Base-by-base conservation (phyloP, 2,888 invertebrate genomes). In the Hydrotaea diabolus region DNA sequence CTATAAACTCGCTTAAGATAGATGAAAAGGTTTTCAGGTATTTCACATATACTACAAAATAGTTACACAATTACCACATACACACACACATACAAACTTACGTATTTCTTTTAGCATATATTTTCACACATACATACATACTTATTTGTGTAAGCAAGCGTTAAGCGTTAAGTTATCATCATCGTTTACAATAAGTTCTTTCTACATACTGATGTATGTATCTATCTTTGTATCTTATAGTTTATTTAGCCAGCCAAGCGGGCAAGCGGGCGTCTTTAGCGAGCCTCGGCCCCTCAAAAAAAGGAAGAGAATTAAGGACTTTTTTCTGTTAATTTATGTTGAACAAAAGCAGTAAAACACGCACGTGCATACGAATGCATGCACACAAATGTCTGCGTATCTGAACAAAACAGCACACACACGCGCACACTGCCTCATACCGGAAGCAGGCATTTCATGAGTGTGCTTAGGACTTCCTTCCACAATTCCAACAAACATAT, bases 231-330 rank as follows among this genome's bases (percentile, higher is more conserved):
- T 64, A 64, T n/a, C 26, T 9, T 75, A 31, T 82, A 85, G 71
- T 85, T 85, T 55, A 36, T 11, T 69, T 39, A 80, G 76, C 55
- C 49, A 72, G 81, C 69, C 76, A 66, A 49, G 71, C 71, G n/a
- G n/a, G n/a, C n/a, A n/a, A n/a, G n/a, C 77, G 26, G 19, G 46
- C 11, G 23, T 62, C 64, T 46, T 72, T 53, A 57, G 23, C 9
- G 46, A 78, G n/a, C 11, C 43, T 19, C 39, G 36, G 85, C 73
- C 77, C 82, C n/a, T n/a, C n/a, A n/a, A 78, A 85, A 86, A 85
- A 86, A 89, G 89, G 88, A 90, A 87, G 90, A 90, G 90, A 90
- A 89, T 86, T 87, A 90, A 90, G 90, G 90, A 90, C 90, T 90
- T 86, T 81, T 31, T 77, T 69, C 73, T 66, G 73, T 79, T 76